These are phyloP conservation scores for Epirrhoe alternata DNA, from an alignment of 2,888 invertebrate genomes.

Conservation along the genomic window DNA sequence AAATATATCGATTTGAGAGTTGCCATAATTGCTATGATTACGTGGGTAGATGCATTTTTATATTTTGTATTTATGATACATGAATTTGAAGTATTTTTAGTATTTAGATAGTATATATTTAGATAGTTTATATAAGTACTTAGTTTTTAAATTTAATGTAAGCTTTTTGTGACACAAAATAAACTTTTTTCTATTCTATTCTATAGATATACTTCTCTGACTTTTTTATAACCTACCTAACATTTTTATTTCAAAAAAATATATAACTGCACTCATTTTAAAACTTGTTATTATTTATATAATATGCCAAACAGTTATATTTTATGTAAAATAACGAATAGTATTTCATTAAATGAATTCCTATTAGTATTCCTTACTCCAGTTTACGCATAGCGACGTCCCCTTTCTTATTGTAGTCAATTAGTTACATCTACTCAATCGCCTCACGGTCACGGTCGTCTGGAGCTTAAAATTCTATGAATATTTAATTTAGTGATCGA, in stretches of 20 bases:
- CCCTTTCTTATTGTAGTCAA: slow-evolving; percentile 34
- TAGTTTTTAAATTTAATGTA: no score
- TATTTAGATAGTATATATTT: background rate
- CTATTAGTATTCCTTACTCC: background rate
- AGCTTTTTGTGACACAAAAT: no score
- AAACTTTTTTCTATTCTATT: no score
- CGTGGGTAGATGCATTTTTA: background rate
- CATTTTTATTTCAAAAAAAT: background rate
- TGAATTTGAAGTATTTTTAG: background rate
- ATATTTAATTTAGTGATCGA: slow-evolving; percentile 55
- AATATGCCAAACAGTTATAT: background rate
- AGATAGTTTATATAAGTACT: no score
- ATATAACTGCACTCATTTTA: background rate
- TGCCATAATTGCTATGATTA: background rate
- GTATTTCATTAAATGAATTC: background rate
- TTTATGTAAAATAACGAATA: background rate
- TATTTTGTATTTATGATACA: no score
- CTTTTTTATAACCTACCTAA: background rate
- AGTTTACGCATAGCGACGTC: background rate
- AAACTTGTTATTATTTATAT: no score
- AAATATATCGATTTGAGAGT: slow-evolving; percentile 1
- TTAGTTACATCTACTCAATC: slow-evolving; percentile 13
- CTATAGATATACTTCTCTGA: background rate
- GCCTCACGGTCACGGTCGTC: slow-evolving; percentile 13
- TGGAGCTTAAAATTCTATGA: slow-evolving; percentile 54